These are phyloP conservation scores for Ptychadena robeensis DNA, from an alignment of 2,797 vertebrate species.

Conservation along the genomic window DNA sequence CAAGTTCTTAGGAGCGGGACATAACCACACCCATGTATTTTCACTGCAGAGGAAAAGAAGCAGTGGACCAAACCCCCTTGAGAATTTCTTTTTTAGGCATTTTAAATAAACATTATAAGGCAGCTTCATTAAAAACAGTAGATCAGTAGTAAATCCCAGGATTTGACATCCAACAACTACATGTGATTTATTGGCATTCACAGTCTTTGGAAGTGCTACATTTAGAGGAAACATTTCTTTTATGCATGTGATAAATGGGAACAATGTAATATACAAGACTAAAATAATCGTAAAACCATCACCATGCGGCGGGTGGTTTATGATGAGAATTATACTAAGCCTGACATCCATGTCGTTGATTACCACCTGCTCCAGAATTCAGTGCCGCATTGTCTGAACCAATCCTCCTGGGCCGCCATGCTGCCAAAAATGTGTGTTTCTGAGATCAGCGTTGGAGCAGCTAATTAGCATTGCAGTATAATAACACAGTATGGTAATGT, in stretches of 20 bases:
- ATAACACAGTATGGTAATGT: slow-evolving; percentile 18
- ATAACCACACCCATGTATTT: too few species aligned
- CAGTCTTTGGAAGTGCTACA: background rate
- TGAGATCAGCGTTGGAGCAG: slow-evolving; percentile 7
- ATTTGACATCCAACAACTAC: background rate
- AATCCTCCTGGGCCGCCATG: background rate
- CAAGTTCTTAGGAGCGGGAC: too few species aligned
- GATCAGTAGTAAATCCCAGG: background rate
- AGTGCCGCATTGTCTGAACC: background rate
- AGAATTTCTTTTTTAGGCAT: too few species aligned
- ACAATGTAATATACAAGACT: background rate
- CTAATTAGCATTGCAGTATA: slow-evolving; percentile 9
- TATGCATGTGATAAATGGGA: background rate
- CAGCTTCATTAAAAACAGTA: too few species aligned
- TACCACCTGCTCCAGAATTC: slow-evolving; percentile 11
- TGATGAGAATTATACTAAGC: slow-evolving; percentile 9
- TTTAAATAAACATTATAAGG: too few species aligned
- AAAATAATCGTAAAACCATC: background rate
- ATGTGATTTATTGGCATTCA: background rate
- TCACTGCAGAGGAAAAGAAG: too few species aligned
- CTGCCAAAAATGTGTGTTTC: slow-evolving; percentile 27
- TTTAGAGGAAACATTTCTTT: background rate
- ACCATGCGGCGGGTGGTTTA: background rate
- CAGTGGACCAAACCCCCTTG: too few species aligned
- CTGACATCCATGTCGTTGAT: background rate